Base-by-base conservation (phyloP, 2,888 invertebrate genomes). In the Alsophila aescularia region DNA sequence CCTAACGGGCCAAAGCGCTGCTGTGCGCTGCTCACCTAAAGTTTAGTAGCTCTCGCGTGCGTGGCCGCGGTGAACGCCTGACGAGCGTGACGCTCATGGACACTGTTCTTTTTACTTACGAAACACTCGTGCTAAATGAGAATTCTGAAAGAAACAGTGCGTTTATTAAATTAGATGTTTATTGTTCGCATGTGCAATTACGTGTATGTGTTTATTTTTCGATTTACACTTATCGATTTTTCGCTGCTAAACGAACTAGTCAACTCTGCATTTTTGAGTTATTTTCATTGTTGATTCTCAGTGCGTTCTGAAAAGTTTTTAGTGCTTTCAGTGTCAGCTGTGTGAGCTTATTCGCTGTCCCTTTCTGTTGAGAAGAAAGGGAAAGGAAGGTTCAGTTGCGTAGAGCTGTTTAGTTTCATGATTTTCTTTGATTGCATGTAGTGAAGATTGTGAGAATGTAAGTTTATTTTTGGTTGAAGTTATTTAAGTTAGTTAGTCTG, bases 271-370 rank as follows among this genome's bases (percentile, higher is more conserved):
- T 77, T 76, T 72, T 62, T 62, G 66, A 66, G 66, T 72, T 74
- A 69, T 73, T 71, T 63, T 75, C 66, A 68, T 73, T 73, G 65
- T 69, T 59, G 71, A 73, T 75, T 75, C 72, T 70, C 70, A 74
- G 77, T 80, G 85, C 76, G 75, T 79, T 77, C 77, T 81, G 81
- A 81, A 85, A 86, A 88, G 87, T 90, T 87, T 73, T 77, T 77
- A 84, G 90, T 90, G 89, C 82, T 87, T 87, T 87, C 81, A 87
- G 89, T 90, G 88, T 82, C 81, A 83, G 82, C 82, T 81, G 85
- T 86, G 83, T 78, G 67, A 76, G 73, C 76, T 78, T 67, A 70
- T 74, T 75, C 67, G 79, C 77, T 82, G 73, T 87, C 86, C 79
- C 83, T 81, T 74, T 88, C 85, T 69, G 66, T 78, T 74, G 60